Conservation (phyloP, 2,113 vertebrate genomes). For the Carassius auratus region DNA sequence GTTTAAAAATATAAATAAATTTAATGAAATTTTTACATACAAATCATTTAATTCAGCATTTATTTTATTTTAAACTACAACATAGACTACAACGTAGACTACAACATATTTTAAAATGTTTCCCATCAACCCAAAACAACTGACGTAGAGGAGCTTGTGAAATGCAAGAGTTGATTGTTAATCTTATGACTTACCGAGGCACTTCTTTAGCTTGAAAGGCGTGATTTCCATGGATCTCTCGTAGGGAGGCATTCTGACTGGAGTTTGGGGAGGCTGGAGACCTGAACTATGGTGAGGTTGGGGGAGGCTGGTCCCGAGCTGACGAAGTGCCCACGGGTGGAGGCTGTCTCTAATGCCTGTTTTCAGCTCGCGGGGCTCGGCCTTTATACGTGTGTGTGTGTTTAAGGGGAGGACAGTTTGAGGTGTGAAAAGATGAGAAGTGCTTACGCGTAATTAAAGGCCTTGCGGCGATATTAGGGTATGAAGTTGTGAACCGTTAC, state of each 20-base stretch:
- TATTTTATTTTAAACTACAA: no score
- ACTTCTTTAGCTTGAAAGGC: constrained; percentile 82
- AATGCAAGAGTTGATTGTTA: not conserved
- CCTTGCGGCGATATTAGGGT: constrained; percentile 28
- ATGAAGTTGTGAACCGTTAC: not conserved
- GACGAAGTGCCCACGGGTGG: constrained; percentile 69
- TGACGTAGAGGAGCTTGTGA: not conserved
- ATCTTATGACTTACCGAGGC: constrained; percentile 71
- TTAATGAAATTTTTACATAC: no score
- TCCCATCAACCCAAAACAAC: not conserved
- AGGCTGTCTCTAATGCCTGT: constrained; percentile 65
- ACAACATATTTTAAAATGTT: no score
- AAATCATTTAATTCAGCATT: no score
- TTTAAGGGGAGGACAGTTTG: constrained; percentile 37
- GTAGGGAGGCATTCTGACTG: constrained; percentile 74
- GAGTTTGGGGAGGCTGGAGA: constrained; percentile 50
- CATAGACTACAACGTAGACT: no score
- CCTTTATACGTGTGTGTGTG: constrained; percentile 65
- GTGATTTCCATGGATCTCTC: constrained; percentile 78
- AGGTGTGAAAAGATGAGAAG: constrained; percentile 61
- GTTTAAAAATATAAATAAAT: no score
- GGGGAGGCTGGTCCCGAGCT: constrained; percentile 58
- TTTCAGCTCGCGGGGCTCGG: not conserved
- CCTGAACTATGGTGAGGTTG: not conserved
- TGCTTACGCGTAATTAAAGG: constrained; percentile 55